Evolutionary conservation across 2,797 vertebrate species (phyloP).

Genomic region (Pseudotriccus pelzelni): DNA sequence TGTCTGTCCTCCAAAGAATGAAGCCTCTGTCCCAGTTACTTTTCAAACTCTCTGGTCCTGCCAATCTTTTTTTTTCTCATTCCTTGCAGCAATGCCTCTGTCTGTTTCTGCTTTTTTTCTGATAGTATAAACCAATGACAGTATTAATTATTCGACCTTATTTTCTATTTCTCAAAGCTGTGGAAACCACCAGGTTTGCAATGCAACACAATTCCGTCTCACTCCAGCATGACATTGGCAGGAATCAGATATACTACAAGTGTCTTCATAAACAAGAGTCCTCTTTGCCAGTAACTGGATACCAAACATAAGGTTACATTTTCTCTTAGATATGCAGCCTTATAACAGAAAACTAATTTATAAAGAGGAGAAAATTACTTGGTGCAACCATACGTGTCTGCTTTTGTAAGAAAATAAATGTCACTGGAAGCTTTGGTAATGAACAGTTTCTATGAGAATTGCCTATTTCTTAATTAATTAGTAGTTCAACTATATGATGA

Average conservation of each 20-base stretch:
- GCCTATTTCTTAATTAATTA: conserved; percentile 10
- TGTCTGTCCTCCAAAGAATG: neutral
- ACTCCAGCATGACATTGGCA: neutral
- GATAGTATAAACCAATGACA: neutral
- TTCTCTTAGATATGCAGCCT: neutral
- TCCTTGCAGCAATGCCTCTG: neutral
- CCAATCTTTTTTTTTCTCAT: neutral
- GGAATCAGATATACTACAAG: neutral
- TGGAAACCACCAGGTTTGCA: neutral
- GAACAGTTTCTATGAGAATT: neutral
- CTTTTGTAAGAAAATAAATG: neutral
- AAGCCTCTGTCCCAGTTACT: neutral
- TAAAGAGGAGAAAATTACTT: neutral
- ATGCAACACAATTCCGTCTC: neutral
- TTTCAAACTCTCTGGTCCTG: neutral
- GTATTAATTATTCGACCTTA: neutral
- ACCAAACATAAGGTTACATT: neutral
- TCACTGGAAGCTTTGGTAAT: neutral
- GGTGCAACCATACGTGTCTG: neutral
- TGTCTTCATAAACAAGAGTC: neutral
- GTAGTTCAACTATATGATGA: neutral
- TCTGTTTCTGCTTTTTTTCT: neutral
- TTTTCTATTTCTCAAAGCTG: neutral
- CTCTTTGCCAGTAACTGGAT: neutral
- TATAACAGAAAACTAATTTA: neutral